These are phyloP conservation scores for Lepidonotus clava DNA, from an alignment of 2,888 invertebrate genomes.

Conservation along the genomic window DNA sequence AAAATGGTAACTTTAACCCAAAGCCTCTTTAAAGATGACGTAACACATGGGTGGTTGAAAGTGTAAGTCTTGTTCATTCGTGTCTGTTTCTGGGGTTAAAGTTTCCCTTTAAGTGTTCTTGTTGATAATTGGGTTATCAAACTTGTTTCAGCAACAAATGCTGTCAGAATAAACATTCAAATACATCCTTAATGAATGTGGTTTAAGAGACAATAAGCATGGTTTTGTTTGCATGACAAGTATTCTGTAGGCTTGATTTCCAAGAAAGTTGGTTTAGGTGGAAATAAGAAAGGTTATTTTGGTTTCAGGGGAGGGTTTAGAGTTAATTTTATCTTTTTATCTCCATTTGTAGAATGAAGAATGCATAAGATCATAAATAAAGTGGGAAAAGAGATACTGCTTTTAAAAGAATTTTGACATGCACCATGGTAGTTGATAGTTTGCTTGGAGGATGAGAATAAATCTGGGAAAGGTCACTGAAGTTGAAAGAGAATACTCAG, in stretches of 20 bases:
- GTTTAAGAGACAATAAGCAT: not conserved
- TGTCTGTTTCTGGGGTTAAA: not conserved
- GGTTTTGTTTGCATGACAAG: conserved; percentile 13
- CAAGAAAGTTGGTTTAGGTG: not conserved
- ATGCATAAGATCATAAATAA: too few relatives aligned
- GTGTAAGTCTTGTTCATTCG: not conserved
- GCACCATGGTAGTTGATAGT: too few relatives aligned
- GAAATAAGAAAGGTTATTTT: not conserved
- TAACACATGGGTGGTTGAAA: conserved; percentile 10
- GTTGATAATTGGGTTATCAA: not conserved
- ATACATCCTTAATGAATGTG: not conserved
- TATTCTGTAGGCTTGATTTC: not conserved
- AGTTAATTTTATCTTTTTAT: too few relatives aligned
- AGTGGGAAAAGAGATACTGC: too few relatives aligned
- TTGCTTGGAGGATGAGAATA: too few relatives aligned
- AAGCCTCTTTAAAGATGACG: conserved; percentile 4
- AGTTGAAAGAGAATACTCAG: too few relatives aligned
- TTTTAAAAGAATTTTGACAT: too few relatives aligned
- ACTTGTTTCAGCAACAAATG: not conserved
- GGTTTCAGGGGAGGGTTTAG: not conserved
- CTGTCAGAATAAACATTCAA: not conserved
- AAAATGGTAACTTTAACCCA: not conserved
- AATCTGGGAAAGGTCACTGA: too few relatives aligned
- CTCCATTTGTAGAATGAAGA: too few relatives aligned
- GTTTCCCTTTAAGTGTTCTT: conserved; percentile 8